These are phyloP conservation scores for Meganola albula DNA, from an alignment of 2,888 invertebrate species.

Conservation along the genomic window DNA sequence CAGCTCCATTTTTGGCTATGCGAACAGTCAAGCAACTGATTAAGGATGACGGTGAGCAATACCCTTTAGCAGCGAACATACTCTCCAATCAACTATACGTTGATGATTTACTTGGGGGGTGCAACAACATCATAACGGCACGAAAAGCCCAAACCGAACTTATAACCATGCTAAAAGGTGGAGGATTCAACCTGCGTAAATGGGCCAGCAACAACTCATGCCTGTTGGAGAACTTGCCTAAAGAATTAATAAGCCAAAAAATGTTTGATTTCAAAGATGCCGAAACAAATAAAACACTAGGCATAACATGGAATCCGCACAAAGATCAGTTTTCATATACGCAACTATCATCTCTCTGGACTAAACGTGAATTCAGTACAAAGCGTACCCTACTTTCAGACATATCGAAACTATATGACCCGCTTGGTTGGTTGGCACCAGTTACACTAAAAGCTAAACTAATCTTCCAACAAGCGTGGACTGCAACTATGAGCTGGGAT, in stretches of 20 bases:
- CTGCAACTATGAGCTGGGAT: conserved; percentile 5
- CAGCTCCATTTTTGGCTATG: too few species aligned
- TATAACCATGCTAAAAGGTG: neutral
- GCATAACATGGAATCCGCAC: conserved; percentile 4
- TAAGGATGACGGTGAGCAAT: too few species aligned
- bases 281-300: conserved; percentile 7
- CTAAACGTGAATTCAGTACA: neutral
- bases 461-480: conserved; percentile 10
- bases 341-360: neutral
- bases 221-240: neutral
- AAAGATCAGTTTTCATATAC: conserved; percentile 4
- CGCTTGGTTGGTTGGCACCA: conserved; percentile 3
- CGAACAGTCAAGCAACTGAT: too few species aligned
- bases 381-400: conserved; percentile 3
- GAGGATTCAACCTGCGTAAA: conserved; percentile 8
- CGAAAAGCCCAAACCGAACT: neutral
- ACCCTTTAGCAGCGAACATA: too few species aligned
- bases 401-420: conserved; percentile 4
- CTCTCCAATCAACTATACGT: conserved; percentile 4
- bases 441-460: conserved; percentile 1
- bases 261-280: conserved; percentile 4
- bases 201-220: conserved; percentile 2
- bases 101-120: conserved; percentile 2
- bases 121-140: neutral
- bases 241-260: conserved; percentile 1